Evolutionary conservation across 2,113 vertebrate genomes (phyloP).

Genomic region (Oreochromis aureus): DNA sequence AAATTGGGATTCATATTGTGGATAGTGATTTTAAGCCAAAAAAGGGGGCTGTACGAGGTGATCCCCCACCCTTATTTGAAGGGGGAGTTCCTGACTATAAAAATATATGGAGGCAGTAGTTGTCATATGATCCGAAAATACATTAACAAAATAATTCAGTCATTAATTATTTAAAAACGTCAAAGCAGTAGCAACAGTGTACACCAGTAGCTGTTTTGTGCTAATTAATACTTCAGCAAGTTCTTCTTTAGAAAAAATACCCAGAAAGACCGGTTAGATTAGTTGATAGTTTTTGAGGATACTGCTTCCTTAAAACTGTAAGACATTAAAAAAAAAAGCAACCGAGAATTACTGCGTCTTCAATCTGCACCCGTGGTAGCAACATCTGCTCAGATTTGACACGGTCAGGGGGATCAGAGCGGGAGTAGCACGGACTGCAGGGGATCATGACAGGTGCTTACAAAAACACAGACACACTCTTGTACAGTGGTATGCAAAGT

Average conservation of each 20-base stretch:
- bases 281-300: background rate
- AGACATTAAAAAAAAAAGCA: background rate
- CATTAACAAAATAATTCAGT: background rate
- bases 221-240: background rate
- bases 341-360: background rate
- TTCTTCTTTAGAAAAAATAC: background rate
- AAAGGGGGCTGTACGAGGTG: background rate
- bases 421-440: background rate
- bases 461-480: slow-evolving; percentile 5
- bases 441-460: slow-evolving; percentile 45
- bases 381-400: slow-evolving; percentile 27
- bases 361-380: background rate
- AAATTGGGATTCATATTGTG: background rate
- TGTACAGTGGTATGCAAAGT: background rate
- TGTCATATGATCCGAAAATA: background rate
- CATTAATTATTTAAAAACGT: background rate
- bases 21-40: background rate
- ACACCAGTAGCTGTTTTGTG: background rate
- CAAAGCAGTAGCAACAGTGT: background rate
- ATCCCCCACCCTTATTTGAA: background rate
- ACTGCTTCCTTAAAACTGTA: background rate
- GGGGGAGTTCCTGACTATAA: background rate
- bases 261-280: background rate
- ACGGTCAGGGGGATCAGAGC: background rate
- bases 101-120: background rate